Conservation (phyloP, 2,113 vertebrate species). For the Capreolus pygargus region DNA sequence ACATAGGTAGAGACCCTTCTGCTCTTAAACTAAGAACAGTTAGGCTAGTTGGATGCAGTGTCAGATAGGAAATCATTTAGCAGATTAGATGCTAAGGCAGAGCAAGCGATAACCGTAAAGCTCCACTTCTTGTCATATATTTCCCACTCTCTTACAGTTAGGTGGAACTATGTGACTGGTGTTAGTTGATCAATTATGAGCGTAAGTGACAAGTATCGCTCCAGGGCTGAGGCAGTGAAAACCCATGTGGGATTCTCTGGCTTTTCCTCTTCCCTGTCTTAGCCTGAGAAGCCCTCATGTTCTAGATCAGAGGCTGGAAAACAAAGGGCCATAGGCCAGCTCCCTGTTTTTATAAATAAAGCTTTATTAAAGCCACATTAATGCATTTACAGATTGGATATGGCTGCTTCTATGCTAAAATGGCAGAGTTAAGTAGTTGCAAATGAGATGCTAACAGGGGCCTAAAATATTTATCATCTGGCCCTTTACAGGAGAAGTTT, state of each 20-base stretch:
- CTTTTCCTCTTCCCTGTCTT: not conserved
- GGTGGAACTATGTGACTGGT: too few species aligned
- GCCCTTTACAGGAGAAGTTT: not conserved
- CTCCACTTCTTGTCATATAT: not conserved
- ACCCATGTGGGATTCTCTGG: not conserved
- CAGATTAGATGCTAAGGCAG: not conserved
- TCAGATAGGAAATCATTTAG: not conserved
- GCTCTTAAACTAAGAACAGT: not conserved
- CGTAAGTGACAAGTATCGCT: not conserved
- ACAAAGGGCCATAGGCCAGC: not conserved
- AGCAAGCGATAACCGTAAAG: not conserved
- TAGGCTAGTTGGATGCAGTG: not conserved
- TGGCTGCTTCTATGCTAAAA: not conserved
- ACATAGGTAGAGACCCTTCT: not conserved
- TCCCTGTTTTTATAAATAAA: conserved; percentile 25
- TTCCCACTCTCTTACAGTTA: not conserved
- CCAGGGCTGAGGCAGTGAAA: not conserved
- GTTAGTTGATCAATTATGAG: not conserved
- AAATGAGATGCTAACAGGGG: not conserved
- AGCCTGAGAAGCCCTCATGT: not conserved
- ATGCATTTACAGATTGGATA: not conserved
- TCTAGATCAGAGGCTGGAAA: not conserved
- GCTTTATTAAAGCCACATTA: not conserved
- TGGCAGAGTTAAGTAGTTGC: not conserved
- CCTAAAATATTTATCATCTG: not conserved